These are phyloP conservation scores for Anolis carolinensis DNA, from an alignment of 2,113 vertebrate species.

Conservation along the genomic window DNA sequence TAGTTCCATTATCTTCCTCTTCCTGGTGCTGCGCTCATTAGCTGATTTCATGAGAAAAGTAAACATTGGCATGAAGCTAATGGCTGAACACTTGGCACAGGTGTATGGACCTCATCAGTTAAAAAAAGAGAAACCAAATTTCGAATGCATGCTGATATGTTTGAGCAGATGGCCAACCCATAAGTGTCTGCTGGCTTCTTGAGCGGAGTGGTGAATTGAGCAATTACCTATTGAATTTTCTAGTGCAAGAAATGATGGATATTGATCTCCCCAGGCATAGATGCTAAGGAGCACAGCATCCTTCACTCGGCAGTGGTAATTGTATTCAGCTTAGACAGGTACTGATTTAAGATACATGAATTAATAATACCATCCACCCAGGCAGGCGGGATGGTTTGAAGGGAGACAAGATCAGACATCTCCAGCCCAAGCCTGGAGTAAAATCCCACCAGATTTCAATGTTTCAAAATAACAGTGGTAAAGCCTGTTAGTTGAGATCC, in stretches of 20 bases:
- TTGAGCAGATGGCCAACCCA: not conserved
- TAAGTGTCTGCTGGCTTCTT: slow-evolving; percentile 8
- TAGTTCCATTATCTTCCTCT: not conserved
- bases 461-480: not conserved
- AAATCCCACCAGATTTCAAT: not conserved
- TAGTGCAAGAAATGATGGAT: slow-evolving; percentile 39
- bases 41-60: slow-evolving; percentile 40
- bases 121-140: slow-evolving; percentile 17
- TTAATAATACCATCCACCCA: not conserved
- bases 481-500: no score
- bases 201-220: slow-evolving; percentile 34
- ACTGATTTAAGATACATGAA: not conserved
- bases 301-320: slow-evolving; percentile 28
- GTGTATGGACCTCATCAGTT: not conserved
- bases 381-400: not conserved
- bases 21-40: slow-evolving; percentile 8
- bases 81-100: slow-evolving; percentile 26
- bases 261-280: slow-evolving; percentile 42
- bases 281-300: slow-evolving; percentile 13
- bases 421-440: not conserved
- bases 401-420: not conserved
- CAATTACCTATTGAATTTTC: slow-evolving; percentile 60
- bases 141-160: slow-evolving; percentile 38
- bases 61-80: fast-evolving
- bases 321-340: slow-evolving; percentile 30